A percentile compares a stretch with the other conserved stretches of the same genome.
Conservation (phyloP, 2,797 vertebrate genomes). For the Galago senegalensis region DNA sequence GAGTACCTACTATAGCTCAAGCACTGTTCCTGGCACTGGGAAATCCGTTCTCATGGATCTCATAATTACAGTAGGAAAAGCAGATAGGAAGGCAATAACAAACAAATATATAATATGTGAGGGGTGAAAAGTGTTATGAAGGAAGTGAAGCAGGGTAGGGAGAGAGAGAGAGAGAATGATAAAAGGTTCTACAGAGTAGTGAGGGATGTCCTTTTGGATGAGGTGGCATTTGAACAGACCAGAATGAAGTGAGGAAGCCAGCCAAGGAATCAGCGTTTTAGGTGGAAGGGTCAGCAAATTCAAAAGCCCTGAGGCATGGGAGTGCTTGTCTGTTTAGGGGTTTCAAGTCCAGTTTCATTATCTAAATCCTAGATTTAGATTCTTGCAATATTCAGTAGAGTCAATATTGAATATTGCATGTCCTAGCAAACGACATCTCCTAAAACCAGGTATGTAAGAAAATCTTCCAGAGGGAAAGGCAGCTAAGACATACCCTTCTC, state of each 20-base stretch:
- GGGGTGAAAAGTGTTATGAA: background rate
- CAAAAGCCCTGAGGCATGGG: background rate
- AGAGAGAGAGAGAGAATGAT: background rate
- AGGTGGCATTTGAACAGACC: background rate
- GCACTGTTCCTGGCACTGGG: background rate
- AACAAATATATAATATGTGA: background rate
- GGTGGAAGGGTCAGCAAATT: background rate
- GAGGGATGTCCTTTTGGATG: background rate
- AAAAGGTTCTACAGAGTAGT: background rate
- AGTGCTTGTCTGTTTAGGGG: background rate
- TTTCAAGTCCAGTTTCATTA: constrained; percentile 5
- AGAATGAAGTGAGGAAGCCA: background rate
- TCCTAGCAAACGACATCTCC: background rate
- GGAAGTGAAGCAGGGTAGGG: background rate
- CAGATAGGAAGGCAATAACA: background rate
- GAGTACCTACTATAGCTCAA: background rate
- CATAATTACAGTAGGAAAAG: background rate
- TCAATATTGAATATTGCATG: accelerated
- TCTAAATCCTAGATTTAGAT: background rate
- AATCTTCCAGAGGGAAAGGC: background rate
- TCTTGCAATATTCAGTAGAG: background rate
- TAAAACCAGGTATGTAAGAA: background rate
- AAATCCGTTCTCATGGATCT: background rate
- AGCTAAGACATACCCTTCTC: background rate
- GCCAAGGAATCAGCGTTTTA: background rate